Evolutionary conservation across 2,888 invertebrate species (phyloP).

Genomic region (Leptinotarsa tumamoca): DNA sequence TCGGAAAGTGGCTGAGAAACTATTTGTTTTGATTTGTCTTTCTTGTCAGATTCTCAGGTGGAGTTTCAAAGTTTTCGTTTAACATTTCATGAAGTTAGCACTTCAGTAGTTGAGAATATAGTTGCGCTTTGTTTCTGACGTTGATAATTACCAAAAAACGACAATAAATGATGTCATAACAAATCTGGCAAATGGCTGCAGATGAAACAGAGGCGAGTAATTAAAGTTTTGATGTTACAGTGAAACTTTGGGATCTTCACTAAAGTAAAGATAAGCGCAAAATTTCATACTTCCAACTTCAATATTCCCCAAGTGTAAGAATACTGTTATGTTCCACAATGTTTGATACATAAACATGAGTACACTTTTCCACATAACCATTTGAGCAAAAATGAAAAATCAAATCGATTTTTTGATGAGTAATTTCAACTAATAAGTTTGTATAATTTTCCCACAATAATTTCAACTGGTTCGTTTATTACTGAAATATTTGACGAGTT

Average conservation of each 20-base stretch:
- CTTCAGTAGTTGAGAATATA: neutral
- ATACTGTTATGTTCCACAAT: too few relatives aligned
- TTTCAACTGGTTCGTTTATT: too few relatives aligned
- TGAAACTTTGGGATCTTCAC: constrained; percentile 25
- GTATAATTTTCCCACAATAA: too few relatives aligned
- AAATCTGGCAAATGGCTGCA: constrained; percentile 22
- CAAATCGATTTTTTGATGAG: too few relatives aligned
- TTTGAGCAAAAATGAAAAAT: too few relatives aligned
- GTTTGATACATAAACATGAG: too few relatives aligned
- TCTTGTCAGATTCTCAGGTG: neutral
- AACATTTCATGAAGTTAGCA: neutral
- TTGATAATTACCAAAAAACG: constrained; percentile 4
- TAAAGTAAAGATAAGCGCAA: constrained; percentile 28
- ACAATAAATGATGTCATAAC: constrained; percentile 13
- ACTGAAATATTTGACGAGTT: too few relatives aligned
- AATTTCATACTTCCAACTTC: constrained; percentile 32
- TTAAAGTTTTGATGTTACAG: constrained; percentile 31
- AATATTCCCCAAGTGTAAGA: constrained; percentile 19
- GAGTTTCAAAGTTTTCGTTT: neutral
- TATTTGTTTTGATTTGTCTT: too few relatives aligned
- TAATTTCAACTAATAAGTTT: too few relatives aligned
- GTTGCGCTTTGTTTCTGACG: neutral
- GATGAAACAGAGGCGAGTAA: constrained; percentile 27
- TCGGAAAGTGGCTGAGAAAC: too few relatives aligned
- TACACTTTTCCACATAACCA: too few relatives aligned